Evolutionary conservation across 2,113 vertebrate species (phyloP).

Genomic region (Apodemus sylvaticus): DNA sequence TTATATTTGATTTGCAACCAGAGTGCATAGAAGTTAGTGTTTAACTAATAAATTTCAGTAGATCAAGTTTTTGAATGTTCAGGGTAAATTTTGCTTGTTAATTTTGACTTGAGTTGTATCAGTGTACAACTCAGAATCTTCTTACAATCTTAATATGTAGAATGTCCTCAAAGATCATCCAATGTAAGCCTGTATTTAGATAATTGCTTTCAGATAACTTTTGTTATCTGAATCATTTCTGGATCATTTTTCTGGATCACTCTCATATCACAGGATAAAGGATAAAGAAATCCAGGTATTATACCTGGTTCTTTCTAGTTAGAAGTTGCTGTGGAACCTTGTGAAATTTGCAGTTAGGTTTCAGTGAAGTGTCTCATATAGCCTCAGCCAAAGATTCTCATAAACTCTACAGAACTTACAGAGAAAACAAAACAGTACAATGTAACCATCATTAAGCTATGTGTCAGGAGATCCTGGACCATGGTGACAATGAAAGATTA

Average conservation of each 20-base stretch:
- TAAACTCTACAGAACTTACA: slow-evolving; percentile 13
- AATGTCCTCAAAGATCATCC: background rate
- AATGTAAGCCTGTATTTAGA: background rate
- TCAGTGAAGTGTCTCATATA: slow-evolving; percentile 32
- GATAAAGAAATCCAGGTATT: background rate
- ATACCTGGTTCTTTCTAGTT: slow-evolving; percentile 15
- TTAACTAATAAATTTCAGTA: background rate
- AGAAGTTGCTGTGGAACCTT: background rate
- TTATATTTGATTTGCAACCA: background rate
- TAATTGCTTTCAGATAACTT: slow-evolving; percentile 16
- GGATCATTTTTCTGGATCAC: background rate
- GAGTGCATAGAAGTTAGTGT: background rate
- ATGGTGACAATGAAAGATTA: background rate
- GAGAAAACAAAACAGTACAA: slow-evolving; percentile 17
- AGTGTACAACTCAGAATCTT: background rate
- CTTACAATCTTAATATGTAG: background rate
- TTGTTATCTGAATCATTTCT: background rate
- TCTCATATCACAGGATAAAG: background rate
- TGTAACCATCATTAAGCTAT: slow-evolving; percentile 25
- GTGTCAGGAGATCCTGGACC: background rate
- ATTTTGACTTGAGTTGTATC: slow-evolving; percentile 3
- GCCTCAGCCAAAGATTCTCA: background rate
- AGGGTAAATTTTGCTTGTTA: background rate
- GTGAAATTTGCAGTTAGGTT: slow-evolving; percentile 33
- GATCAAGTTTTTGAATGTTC: background rate